phyloP scores from a whole-genome alignment of 2,797 vertebrate genomes.

The Intellagama lesueurii region DNA sequence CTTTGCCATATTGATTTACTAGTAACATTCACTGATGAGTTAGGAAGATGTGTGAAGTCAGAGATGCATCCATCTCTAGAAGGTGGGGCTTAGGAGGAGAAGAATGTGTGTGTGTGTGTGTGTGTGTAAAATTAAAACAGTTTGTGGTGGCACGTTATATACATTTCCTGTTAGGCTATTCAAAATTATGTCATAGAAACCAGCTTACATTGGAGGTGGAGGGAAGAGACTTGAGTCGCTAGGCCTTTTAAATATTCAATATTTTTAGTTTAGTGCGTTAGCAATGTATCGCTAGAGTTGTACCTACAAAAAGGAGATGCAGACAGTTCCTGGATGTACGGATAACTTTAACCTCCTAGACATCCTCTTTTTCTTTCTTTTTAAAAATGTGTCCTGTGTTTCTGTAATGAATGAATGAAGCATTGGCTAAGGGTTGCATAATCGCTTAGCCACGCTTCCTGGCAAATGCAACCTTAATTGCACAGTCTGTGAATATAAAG shows the following conservation, averaged over 20 bases:
- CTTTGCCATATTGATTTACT: conserved; percentile 18
- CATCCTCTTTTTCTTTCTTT: not conserved
- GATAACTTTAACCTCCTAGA: accelerated
- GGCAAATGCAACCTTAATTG: conserved; percentile 23
- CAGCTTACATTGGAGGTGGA: conserved; percentile 31
- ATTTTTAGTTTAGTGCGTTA: conserved; percentile 8
- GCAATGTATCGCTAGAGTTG: not conserved
- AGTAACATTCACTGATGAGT: not conserved
- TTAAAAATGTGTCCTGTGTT: not conserved
- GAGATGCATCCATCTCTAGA: not conserved
- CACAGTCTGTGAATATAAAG: not conserved
- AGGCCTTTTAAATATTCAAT: conserved; percentile 47
- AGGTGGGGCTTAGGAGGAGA: conserved; percentile 28
- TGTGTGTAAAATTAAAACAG: conserved; percentile 33
- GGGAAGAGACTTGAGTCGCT: conserved; percentile 56
- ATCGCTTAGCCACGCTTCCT: conserved; percentile 25
- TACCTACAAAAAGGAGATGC: not conserved
- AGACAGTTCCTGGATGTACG: accelerated
- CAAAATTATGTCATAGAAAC: conserved; percentile 11
- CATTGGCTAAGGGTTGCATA: conserved; percentile 61
- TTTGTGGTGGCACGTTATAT: conserved; percentile 31
- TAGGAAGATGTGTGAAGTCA: not conserved
- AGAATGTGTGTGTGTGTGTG: too few species aligned
- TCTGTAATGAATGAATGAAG: conserved; percentile 30
- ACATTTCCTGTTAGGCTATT: not conserved